Conservation (phyloP, 2,113 vertebrate genomes). For the Scolopax mira region DNA sequence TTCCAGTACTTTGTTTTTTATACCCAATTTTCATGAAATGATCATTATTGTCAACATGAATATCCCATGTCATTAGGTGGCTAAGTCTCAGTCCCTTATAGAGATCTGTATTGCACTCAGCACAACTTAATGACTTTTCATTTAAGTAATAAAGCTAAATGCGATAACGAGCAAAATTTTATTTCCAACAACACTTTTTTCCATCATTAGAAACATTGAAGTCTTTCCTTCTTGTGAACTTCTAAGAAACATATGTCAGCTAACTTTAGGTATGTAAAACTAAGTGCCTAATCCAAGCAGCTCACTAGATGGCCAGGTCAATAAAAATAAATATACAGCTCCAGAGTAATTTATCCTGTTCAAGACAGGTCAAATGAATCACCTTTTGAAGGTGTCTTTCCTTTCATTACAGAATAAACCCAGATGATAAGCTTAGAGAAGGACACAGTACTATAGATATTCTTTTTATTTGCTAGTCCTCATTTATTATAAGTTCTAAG, state of each 20-base stretch:
- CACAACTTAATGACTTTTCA: neutral
- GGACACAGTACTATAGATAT: neutral
- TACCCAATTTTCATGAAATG: neutral
- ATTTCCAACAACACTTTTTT: neutral
- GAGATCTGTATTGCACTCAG: neutral
- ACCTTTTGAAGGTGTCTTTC: neutral
- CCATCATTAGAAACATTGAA: neutral
- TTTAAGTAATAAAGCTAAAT: neutral
- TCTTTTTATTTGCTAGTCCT: neutral
- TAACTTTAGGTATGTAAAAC: neutral
- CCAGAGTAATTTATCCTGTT: neutral
- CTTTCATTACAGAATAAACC: neutral
- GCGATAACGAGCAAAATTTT: neutral
- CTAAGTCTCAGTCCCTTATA: neutral
- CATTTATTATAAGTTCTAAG: neutral
- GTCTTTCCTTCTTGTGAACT: neutral
- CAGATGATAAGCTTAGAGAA: neutral
- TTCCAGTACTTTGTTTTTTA: neutral
- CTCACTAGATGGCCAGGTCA: neutral
- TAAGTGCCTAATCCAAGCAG: neutral
- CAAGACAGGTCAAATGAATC: neutral
- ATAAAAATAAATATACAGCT: neutral
- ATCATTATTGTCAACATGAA: neutral
- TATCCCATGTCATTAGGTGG: neutral
- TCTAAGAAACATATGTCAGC: neutral